A percentile compares a stretch with the other conserved stretches of the same genome.
Evolutionary conservation across 2,113 vertebrate genomes (phyloP).

Genomic region (Istiophorus platypterus): DNA sequence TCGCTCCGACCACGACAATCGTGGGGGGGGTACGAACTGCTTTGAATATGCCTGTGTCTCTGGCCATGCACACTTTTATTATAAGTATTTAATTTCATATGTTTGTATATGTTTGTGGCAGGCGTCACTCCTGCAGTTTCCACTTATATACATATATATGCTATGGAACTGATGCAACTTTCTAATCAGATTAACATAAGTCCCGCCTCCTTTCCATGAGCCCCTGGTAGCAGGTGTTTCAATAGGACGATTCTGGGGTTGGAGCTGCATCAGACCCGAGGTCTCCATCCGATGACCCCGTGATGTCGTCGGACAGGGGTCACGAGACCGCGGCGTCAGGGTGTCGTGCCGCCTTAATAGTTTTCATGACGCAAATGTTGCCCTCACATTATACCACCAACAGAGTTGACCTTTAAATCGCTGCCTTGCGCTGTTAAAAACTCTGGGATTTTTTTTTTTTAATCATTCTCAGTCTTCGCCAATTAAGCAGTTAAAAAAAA

Average conservation of each 20-base stretch:
- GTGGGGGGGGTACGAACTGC: slow-evolving; percentile 10
- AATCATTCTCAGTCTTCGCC: not conserved
- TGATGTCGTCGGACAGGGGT: not conserved
- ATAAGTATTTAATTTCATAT: not conserved
- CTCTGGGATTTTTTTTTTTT: no score
- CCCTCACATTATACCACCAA: not conserved
- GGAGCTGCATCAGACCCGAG: not conserved
- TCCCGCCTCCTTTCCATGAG: no score
- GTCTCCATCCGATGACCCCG: not conserved
- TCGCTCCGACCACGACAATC: slow-evolving; percentile 60
- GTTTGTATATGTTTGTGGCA: not conserved
- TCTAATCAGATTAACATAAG: not conserved
- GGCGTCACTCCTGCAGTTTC: not conserved
- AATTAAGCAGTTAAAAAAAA: not conserved
- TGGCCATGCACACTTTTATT: not conserved
- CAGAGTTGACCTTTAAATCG: no score
- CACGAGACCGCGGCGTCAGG: not conserved
- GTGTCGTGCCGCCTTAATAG: not conserved
- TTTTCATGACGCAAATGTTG: not conserved
- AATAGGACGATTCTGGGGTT: not conserved
- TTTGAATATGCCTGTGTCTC: not conserved
- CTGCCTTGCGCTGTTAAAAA: no score
- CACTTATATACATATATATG: not conserved
- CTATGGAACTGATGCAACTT: not conserved
- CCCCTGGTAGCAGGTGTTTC: not conserved